Evolutionary conservation across 92 coral and sea anemone genomes (phyloP), one percentile per base, ranked within the genome.

Genomic region (Porites lobata): DNA sequence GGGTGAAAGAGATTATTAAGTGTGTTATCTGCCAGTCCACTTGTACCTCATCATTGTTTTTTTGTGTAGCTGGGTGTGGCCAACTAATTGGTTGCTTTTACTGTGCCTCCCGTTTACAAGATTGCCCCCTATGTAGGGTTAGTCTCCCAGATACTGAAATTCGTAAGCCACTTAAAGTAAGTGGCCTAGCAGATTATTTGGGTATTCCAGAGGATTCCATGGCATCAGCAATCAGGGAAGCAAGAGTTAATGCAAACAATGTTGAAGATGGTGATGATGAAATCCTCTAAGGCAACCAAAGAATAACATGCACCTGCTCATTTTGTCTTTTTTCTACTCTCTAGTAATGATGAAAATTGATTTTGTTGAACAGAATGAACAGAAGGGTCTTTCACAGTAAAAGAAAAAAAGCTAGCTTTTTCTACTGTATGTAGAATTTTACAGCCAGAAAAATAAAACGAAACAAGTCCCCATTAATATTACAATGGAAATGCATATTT

Each of bases 1-100:
- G 20, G 56, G 56, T 83, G 15, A 59, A 72, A 15, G 70, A 72
- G 29, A 19, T 72, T 1, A 51, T 72, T 12, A 56, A 54, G 17
- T 83, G 87, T 72, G 87, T 78, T 15, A 86, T 86, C 4, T 86
- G 90, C 38, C 85, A 86, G 17, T 7, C 18, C 6, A 86, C 90
- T 8, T 67, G 90, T 65, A 62, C 85, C 17, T 32, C 83, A 63
- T 15, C 69, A 21, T 12, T 86, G 85, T 86, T 77, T 78, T 78
- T 86, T 63, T 86, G 90, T 67, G 75, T 86, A 9, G 53, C 85
- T 24, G 90, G 85, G 61, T 86, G 84, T 86, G 90, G 85, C 29
- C 77, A 66, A 26, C n/a, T 86, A 21, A 86, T 86, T n/a, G 85
- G 90, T 7, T 86, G 90, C 65, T 86, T 78, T 65, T 68, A 5